Evolutionary conservation across 2,113 vertebrate species (phyloP).

Genomic region (Oncorhynchus gorbuscha): DNA sequence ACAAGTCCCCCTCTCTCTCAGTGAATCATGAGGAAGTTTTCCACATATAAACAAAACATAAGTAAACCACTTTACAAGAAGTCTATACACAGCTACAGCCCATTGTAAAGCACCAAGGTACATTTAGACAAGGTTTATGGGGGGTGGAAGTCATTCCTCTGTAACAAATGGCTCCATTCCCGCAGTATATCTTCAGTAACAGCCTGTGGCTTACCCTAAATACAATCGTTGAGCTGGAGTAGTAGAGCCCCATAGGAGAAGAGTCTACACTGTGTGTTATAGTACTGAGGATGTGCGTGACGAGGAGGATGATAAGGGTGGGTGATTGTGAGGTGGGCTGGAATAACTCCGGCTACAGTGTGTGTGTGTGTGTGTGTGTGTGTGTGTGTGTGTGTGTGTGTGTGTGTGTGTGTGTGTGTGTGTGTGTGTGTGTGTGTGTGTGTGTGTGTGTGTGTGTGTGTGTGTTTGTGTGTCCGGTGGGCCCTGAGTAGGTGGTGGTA

Average conservation of each 20-base stretch:
- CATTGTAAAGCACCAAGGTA: slow-evolving; percentile 42
- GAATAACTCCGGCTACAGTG: not conserved
- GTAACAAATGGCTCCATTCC: slow-evolving; percentile 56
- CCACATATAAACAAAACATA: slow-evolving; percentile 19
- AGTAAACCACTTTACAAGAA: slow-evolving; percentile 5
- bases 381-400: slow-evolving; percentile 14
- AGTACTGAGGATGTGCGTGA: not conserved
- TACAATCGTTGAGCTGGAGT: slow-evolving; percentile 30
- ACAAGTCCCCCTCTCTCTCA: not conserved
- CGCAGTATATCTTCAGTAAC: slow-evolving; percentile 21
- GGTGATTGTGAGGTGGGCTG: not conserved
- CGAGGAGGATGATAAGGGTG: not conserved
- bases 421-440: not conserved
- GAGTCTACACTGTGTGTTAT: slow-evolving; percentile 7
- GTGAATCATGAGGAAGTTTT: not conserved
- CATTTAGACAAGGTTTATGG: not conserved
- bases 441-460: slow-evolving; percentile 3
- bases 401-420: slow-evolving; percentile 36
- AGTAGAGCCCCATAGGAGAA: slow-evolving; percentile 30
- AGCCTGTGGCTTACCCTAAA: slow-evolving; percentile 27
- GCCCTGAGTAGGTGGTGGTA: slow-evolving; percentile 67
- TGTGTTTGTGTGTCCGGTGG: slow-evolving; percentile 53
- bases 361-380: slow-evolving; percentile 8
- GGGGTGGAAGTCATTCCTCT: slow-evolving; percentile 19
- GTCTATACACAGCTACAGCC: slow-evolving; percentile 45